Conservation (phyloP, 2,888 invertebrate genomes). For the Campaea margaritaria region DNA sequence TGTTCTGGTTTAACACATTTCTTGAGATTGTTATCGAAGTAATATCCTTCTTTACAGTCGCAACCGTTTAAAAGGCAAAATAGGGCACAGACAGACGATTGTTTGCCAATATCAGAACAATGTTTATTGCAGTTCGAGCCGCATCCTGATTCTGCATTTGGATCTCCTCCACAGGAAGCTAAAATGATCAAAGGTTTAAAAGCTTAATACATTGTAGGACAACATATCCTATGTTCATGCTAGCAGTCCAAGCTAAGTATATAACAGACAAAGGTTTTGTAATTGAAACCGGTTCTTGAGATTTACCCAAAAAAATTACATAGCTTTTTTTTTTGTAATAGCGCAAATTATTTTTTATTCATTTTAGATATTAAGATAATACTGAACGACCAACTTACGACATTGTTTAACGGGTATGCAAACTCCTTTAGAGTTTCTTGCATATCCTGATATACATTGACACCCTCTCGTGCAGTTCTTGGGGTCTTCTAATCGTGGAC, state of each 20-base stretch:
- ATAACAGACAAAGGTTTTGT: too few species aligned
- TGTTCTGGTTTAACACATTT: constrained; percentile 36
- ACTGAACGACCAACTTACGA: constrained; percentile 40
- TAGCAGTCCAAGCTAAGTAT: too few species aligned
- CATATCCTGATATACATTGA: constrained; percentile 27
- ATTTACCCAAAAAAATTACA: too few species aligned
- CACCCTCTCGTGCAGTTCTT: constrained; percentile 34
- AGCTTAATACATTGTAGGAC: too few species aligned
- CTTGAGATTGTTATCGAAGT: constrained; percentile 27
- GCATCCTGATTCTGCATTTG: constrained; percentile 46
- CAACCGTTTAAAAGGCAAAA: constrained; percentile 39
- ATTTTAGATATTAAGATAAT: too few species aligned
- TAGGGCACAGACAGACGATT: constrained; percentile 27
- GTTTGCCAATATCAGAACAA: constrained; percentile 42
- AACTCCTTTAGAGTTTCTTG: constrained; percentile 3
- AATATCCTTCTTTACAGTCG: constrained; percentile 40
- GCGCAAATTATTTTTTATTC: not conserved
- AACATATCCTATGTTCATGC: too few species aligned
- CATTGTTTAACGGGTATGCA: constrained; percentile 34
- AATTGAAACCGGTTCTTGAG: too few species aligned
- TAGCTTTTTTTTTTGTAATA: too few species aligned
- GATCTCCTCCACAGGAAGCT: constrained; percentile 26
- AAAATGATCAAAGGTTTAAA: not conserved
- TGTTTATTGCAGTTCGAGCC: constrained; percentile 43
- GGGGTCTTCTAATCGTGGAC: constrained; percentile 11